Evolutionary conservation across 1,140 invertebrate species (phyloP), one percentile per base, ranked within the genome.

Genomic region (Zaprionus taronus): DNA sequence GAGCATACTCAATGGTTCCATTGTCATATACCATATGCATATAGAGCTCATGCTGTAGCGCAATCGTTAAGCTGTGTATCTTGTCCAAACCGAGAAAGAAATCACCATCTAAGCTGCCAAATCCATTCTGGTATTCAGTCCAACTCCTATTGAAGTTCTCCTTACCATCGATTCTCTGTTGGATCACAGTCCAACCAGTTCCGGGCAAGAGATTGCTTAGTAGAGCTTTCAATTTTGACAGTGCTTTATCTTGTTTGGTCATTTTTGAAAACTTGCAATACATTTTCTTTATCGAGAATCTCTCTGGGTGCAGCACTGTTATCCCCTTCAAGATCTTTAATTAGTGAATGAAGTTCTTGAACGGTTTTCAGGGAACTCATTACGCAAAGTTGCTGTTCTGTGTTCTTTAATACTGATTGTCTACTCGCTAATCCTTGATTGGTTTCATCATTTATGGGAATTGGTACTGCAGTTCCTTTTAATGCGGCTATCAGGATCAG

Each of bases 71-170:
- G 2, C 4, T 9, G n/a, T 65, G 22, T 12, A 65, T 53, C 49
- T 26, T 55, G 11, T 65, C 49, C 9, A 65, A 20, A 4, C 62
- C 62, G 5, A 65, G 20, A 2, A 55, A 65, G 24, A 55, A 65
- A 9, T 65, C 62, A 7, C 31, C 34, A 14, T 24, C 5, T 2
- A 38, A 14, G 12, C 20, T n/a, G 20, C 62, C 62, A 26, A 65
- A 65, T 5, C 62, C 62, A 1, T 38, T 2, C 3, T 15, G 49
- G 5, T 38, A 55, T 36, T 20, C 31, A 12, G 3, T 15, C 62
- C 31, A 38, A 26, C 22, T 15, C 4, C 49, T 65, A 15, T 22
- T 65, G n/a, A 38, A 65, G 22, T 65, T 38, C 20, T 65, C 14
- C 15, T n/a, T 65, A 15, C 49, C 49, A 53, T 53, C 47, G 4